Conservation (phyloP, 2,797 vertebrate species). For the Pseudochromis fuscus region DNA sequence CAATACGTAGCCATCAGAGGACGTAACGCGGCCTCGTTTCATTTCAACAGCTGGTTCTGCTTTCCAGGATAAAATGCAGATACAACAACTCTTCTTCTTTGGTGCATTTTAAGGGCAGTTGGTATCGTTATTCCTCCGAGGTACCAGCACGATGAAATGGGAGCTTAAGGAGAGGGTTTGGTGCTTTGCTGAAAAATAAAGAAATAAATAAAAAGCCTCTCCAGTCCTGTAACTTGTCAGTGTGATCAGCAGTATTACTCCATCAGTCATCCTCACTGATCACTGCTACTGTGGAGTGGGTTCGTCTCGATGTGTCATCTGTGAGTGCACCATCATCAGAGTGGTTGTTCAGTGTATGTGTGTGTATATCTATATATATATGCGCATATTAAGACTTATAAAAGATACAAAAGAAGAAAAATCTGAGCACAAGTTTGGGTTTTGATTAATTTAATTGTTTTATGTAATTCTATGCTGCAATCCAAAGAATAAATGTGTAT, state of each 20-base stretch:
- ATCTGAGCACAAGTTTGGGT: slow-evolving; percentile 85
- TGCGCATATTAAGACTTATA: slow-evolving; percentile 75
- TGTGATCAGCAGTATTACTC: slow-evolving; percentile 60
- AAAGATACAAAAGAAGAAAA: slow-evolving; percentile 72
- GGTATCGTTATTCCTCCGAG: slow-evolving; percentile 5
- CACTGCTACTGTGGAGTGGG: slow-evolving; percentile 58
- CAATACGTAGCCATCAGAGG: slow-evolving; percentile 45
- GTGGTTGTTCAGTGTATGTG: slow-evolving; percentile 53
- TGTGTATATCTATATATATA: slow-evolving; percentile 50
- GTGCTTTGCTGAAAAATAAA: slow-evolving; percentile 58
- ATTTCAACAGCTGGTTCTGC: slow-evolving; percentile 2
- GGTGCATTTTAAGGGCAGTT: slow-evolving; percentile 41
- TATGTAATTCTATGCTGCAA: slow-evolving; percentile 89
- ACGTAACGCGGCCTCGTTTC: neutral
- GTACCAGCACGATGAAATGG: slow-evolving; percentile 35
- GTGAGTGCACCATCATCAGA: slow-evolving; percentile 52
- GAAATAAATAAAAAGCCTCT: slow-evolving; percentile 14
- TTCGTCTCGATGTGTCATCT: slow-evolving; percentile 56
- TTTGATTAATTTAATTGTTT: slow-evolving; percentile 86
- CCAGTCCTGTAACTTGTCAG: slow-evolving; percentile 17
- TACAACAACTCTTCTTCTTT: neutral
- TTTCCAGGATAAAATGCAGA: slow-evolving; percentile 12
- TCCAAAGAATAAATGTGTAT: slow-evolving; percentile 94
- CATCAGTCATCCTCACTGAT: slow-evolving; percentile 41
- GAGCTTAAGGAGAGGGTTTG: slow-evolving; percentile 31